Conservation (phyloP, 2,113 vertebrate species). For the Perognathus longimembris region DNA sequence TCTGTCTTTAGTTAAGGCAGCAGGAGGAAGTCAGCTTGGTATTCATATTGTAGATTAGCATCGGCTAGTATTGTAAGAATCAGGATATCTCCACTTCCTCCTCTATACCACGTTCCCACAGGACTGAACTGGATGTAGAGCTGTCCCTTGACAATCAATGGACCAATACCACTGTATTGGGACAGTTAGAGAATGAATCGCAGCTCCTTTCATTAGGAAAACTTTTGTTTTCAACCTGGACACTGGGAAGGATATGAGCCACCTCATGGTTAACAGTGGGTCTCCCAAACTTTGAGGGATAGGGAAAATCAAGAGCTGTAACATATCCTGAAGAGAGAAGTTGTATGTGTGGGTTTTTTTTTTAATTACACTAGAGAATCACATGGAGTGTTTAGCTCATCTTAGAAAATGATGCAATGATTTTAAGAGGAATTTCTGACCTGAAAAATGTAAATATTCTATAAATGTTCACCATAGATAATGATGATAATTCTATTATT, state of each 20-base stretch:
- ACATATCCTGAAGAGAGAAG: neutral
- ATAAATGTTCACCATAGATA: constrained; percentile 29
- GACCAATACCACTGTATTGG: neutral
- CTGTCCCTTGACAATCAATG: neutral
- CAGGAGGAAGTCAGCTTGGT: neutral
- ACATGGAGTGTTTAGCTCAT: neutral
- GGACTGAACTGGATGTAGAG: neutral
- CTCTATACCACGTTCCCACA: neutral
- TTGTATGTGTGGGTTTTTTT: neutral
- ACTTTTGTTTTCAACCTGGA: neutral
- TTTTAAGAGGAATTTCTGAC: neutral
- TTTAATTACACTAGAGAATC: neutral
- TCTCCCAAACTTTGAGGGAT: neutral
- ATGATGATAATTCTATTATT: neutral
- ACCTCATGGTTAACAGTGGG: neutral
- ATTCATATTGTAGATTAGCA: neutral
- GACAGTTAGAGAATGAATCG: neutral
- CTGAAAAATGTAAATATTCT: neutral
- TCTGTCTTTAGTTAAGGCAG: neutral
- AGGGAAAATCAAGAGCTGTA: neutral
- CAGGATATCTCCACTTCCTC: neutral
- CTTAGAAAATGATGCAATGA: constrained; percentile 13
- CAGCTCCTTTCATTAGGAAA: neutral
- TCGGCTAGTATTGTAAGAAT: neutral
- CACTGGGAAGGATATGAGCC: neutral